Percentiles rank a stretch among this genome's conserved stretches.
Conservation (phyloP, 2,113 vertebrate species). For the Sus scrofa region DNA sequence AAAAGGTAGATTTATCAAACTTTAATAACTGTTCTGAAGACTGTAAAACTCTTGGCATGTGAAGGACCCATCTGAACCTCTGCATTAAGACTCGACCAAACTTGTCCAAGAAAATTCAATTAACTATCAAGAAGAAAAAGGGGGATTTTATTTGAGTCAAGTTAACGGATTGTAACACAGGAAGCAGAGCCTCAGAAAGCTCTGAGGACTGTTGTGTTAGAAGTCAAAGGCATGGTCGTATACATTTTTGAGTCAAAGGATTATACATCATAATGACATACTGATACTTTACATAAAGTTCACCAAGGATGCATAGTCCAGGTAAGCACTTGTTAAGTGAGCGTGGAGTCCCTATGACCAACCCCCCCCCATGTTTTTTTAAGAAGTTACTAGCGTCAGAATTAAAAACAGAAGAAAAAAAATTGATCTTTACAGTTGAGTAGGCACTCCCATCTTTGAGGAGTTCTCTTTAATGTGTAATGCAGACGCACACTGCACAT, state of each 20-base stretch:
- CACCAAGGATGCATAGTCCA: no score
- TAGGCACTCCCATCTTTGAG: neutral
- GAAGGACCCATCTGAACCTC: neutral
- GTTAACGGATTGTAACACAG: neutral
- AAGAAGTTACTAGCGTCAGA: neutral
- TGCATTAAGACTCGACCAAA: neutral
- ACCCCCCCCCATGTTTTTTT: neutral
- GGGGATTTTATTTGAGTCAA: neutral
- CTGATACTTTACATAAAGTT: neutral
- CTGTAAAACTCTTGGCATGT: neutral
- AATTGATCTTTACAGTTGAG: neutral
- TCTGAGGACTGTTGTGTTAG: neutral
- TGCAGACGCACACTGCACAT: neutral
- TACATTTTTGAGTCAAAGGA: neutral
- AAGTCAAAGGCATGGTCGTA: neutral
- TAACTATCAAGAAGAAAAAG: neutral
- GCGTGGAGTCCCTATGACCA: neutral
- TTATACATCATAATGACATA: neutral
- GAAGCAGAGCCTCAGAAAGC: neutral
- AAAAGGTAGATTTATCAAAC: neutral
- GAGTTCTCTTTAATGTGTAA: neutral
- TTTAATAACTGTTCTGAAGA: neutral
- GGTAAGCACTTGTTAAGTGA: neutral
- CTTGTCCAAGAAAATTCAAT: neutral
- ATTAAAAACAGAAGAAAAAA: neutral